Evolutionary conservation across 2,113 vertebrate species (phyloP).

Genomic region (Odontophorus gujanensis): DNA sequence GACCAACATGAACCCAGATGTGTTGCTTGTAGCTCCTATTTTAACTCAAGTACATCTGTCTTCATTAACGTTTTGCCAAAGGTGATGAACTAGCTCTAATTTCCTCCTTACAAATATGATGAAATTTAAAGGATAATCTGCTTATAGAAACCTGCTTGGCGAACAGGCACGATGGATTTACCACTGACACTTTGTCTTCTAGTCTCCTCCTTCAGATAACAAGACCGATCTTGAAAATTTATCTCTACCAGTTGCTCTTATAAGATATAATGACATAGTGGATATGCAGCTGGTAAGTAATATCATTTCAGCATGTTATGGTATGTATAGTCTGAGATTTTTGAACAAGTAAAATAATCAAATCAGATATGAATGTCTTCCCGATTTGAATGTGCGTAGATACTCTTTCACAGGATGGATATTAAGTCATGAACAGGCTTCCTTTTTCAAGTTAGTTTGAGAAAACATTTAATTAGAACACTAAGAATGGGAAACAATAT

Average conservation of each 20-base stretch:
- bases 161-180: background rate
- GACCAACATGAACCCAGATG: background rate
- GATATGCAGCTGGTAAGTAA: slow-evolving; percentile 85
- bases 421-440: background rate
- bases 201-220: slow-evolving; percentile 84
- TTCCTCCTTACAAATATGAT: background rate
- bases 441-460: background rate
- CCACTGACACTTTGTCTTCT: slow-evolving; percentile 35
- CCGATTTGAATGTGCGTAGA: background rate
- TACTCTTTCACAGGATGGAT: background rate
- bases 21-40: background rate
- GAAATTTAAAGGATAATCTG: background rate
- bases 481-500: background rate
- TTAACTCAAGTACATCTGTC: background rate
- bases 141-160: background rate
- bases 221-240: slow-evolving; percentile 81
- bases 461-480: background rate
- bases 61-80: background rate
- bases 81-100: background rate
- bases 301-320: background rate
- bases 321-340: background rate
- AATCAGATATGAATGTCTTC: background rate
- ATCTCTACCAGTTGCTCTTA: slow-evolving; percentile 86
- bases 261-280: slow-evolving; percentile 83
- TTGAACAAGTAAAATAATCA: background rate